A percentile compares a stretch with the other conserved stretches of the same genome.
Conservation (phyloP, 2,797 vertebrate genomes). For the Sebastiscus tertius region DNA sequence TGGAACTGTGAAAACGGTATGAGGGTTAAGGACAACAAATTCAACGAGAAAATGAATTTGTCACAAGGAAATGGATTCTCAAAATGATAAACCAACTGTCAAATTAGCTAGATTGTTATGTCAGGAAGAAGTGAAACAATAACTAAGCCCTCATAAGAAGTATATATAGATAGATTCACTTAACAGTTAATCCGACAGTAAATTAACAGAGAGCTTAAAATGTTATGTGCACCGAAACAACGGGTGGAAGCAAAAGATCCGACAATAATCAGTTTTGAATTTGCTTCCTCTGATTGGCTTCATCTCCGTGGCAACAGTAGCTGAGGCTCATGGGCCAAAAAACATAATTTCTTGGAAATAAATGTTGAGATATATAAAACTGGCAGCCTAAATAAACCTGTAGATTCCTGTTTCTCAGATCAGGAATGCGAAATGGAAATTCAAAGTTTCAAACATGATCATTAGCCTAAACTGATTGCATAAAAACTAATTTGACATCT, state of each 20-base stretch:
- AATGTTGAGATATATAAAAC: not conserved
- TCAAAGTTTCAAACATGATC: not conserved
- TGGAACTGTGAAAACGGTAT: not conserved
- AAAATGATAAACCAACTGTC: not conserved
- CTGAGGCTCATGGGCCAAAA: not conserved
- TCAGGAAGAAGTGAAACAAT: not conserved
- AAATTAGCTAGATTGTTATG: not conserved
- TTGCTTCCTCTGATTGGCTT: not conserved
- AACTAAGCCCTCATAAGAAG: not conserved
- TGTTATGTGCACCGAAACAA: not conserved
- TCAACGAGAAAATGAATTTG: not conserved
- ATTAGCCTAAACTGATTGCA: not conserved
- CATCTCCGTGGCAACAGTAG: not conserved
- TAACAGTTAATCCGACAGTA: not conserved
- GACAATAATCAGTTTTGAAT: not conserved
- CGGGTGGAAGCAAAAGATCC: not conserved
- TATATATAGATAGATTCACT: not conserved
- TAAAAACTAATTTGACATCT: not conserved
- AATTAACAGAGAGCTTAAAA: not conserved
- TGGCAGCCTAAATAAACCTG: not conserved
- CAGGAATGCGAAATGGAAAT: not conserved
- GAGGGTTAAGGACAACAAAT: not conserved
- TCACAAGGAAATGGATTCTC: not conserved
- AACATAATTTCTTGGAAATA: not conserved
- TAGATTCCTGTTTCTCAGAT: not conserved